phyloP scores from a whole-genome alignment of 2,113 vertebrate genomes.

The Nycticorax nycticorax region DNA sequence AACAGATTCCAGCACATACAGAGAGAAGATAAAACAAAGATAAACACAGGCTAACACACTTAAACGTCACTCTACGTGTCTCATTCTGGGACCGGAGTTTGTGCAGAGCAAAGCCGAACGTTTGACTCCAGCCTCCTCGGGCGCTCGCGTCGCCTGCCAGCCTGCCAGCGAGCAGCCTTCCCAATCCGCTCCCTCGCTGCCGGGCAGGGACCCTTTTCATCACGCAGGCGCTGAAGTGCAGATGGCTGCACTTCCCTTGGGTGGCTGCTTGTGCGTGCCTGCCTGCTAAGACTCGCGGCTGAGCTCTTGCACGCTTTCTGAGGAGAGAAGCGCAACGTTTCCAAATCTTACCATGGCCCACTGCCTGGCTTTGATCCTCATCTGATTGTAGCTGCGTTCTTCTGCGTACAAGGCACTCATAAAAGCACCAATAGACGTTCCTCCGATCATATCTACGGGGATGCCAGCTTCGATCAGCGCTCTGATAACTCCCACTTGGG shows the following conservation, averaged over 20 bases:
- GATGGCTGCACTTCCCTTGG: background rate
- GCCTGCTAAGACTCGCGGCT: background rate
- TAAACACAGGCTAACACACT: background rate
- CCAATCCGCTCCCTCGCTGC: background rate
- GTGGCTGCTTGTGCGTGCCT: background rate
- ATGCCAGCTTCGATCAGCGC: slow-evolving; percentile 87
- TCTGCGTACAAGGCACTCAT: slow-evolving; percentile 91
- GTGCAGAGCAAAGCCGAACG: background rate
- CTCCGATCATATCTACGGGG: slow-evolving; percentile 90
- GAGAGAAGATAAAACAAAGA: background rate
- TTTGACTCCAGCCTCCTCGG: background rate
- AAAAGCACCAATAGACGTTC: slow-evolving; percentile 90
- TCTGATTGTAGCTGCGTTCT: slow-evolving; percentile 87
- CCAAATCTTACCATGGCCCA: slow-evolving; percentile 87
- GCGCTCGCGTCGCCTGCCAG: background rate
- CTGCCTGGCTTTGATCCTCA: slow-evolving; percentile 86
- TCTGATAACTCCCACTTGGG: slow-evolving; percentile 88
- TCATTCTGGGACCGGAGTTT: rapidly evolving
- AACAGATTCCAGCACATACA: background rate
- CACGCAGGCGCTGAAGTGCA: no score
- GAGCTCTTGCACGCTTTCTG: background rate
- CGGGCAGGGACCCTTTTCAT: background rate
- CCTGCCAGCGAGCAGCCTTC: background rate
- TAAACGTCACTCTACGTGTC: background rate
- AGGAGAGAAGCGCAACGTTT: rapidly evolving